These are phyloP conservation scores for Notodonta ziczac DNA, from an alignment of 2,888 invertebrate species.

Conservation along the genomic window DNA sequence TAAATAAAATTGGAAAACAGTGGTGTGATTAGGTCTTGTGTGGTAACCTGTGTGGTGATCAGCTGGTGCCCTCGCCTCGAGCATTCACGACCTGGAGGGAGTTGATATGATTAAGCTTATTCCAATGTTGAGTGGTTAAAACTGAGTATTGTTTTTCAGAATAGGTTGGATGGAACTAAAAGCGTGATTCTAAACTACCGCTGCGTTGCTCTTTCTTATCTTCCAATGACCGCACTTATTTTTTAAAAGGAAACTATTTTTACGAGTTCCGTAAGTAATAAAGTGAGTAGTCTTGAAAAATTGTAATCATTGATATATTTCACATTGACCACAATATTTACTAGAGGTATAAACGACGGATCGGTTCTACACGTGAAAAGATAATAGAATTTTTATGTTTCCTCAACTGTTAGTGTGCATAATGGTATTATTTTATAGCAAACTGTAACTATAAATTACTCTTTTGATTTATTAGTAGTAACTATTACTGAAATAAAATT, in stretches of 20 bases:
- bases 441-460: slow-evolving; percentile 72
- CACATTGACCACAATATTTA: slow-evolving; percentile 47
- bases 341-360: slow-evolving; percentile 59
- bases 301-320: slow-evolving; percentile 31
- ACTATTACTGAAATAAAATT: slow-evolving; percentile 30
- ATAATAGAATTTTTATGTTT: slow-evolving; percentile 79
- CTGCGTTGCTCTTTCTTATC: no score
- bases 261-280: background rate
- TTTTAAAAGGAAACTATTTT: background rate
- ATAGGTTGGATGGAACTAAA: no score
- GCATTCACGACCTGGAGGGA: no score
- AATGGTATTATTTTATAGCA: slow-evolving; percentile 67
- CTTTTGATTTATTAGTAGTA: slow-evolving; percentile 69
- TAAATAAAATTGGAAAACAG: no score
- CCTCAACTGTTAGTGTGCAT: slow-evolving; percentile 58
- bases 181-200: no score
- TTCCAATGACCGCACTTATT: no score
- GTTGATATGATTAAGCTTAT: no score
- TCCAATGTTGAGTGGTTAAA: no score
- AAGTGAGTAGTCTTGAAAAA: background rate
- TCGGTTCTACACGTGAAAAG: slow-evolving; percentile 72
- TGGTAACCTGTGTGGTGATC: no score
- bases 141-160: no score
- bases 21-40: no score
- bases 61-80: no score